phyloP scores from a whole-genome alignment of 2,797 vertebrate genomes.

The Anomalospiza imberbis region DNA sequence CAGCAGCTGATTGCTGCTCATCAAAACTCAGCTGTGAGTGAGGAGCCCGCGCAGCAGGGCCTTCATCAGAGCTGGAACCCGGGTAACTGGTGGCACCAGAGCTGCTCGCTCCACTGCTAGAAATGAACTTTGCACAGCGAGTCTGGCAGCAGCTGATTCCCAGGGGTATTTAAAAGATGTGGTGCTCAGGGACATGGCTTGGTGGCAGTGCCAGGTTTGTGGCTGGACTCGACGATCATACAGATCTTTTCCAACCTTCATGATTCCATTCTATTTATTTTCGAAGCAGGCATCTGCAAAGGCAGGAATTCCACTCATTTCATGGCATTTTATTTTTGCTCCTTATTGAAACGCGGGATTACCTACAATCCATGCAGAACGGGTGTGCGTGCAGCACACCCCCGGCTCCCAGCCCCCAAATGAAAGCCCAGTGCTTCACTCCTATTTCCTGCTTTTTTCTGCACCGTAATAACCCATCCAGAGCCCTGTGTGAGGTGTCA shows the following conservation, averaged over 20 bases:
- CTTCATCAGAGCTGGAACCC: not conserved
- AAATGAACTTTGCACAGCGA: not conserved
- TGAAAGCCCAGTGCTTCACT: not conserved
- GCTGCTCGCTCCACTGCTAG: not conserved
- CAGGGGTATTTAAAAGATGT: fast-evolving
- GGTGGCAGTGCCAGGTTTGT: not conserved
- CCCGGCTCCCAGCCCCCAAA: too few species aligned
- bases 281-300: not conserved
- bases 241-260: not conserved
- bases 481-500: not conserved
- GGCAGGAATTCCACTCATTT: not conserved
- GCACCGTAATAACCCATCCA: not conserved
- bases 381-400: not conserved
- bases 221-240: fast-evolving
- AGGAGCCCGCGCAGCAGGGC: not conserved
- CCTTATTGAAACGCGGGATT: not conserved
- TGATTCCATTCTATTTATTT: not conserved
- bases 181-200: fast-evolving
- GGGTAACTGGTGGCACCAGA: not conserved
- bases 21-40: not conserved
- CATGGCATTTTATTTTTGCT: not conserved
- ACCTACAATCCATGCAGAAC: not conserved
- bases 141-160: not conserved
- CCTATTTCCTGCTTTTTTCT: not conserved
- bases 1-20: not conserved